These are phyloP conservation scores for Orius insidiosus DNA, from an alignment of 1,140 invertebrate species.

Conservation along the genomic window DNA sequence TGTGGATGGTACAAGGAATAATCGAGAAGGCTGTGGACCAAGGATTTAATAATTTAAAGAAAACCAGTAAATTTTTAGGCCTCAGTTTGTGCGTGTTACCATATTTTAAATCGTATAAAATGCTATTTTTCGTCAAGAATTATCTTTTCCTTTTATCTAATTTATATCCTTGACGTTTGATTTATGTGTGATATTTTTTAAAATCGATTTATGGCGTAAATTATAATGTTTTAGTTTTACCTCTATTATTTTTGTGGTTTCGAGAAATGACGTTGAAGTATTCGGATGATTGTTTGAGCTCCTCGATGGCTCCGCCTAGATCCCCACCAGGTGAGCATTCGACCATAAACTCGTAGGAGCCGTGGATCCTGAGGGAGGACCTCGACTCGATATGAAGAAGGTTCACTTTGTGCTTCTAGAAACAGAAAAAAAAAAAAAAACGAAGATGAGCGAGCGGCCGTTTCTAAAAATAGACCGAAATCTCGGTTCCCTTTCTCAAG, in stretches of 20 bases:
- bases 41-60: no score
- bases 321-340: conserved; percentile 67
- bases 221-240: conserved; percentile 26
- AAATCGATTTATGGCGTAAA: background rate
- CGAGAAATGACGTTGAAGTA: conserved; percentile 79
- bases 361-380: conserved; percentile 54
- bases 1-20: no score
- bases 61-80: no score
- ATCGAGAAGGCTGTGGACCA: no score
- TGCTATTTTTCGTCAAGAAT: no score
- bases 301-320: conserved; percentile 47
- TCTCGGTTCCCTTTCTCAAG: background rate
- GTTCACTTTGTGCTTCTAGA: conserved; percentile 62
- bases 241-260: conserved; percentile 63
- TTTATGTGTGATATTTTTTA: background rate
- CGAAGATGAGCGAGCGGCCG: background rate
- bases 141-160: background rate
- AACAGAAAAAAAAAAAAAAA: background rate
- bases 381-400: conserved; percentile 76
- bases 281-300: conserved; percentile 43
- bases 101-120: no score
- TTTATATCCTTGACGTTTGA: background rate
- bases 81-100: no score
- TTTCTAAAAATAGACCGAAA: background rate
- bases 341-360: conserved; percentile 89